Conservation (phyloP, 2,888 invertebrate species). For the Urechis unicinctus region DNA sequence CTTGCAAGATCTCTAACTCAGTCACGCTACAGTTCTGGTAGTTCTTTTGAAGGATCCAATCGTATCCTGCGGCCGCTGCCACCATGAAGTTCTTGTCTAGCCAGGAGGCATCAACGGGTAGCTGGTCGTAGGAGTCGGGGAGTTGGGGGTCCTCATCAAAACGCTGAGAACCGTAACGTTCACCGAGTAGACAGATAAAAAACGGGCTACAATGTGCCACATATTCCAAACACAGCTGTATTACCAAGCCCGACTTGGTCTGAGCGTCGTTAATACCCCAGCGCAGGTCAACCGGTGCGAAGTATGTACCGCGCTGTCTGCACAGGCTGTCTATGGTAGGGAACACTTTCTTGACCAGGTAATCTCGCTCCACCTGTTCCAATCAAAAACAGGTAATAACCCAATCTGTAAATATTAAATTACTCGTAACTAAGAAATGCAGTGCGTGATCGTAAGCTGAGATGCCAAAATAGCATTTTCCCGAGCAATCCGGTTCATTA, state of each 20-base stretch:
- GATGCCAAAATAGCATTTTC: too few species aligned
- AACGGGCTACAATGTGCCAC: conserved; percentile 36
- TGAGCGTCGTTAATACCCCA: conserved; percentile 22
- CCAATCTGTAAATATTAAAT: too few species aligned
- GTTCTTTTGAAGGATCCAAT: conserved; percentile 37
- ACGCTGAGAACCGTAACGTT: conserved; percentile 40
- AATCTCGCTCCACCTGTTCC: conserved; percentile 19
- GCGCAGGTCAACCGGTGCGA: conserved; percentile 36
- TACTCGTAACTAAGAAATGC: not conserved
- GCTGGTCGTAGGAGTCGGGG: conserved; percentile 17
- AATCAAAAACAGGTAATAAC: not conserved
- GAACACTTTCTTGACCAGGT: conserved; percentile 27
- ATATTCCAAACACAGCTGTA: conserved; percentile 27
- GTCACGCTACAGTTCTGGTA: conserved; percentile 38
- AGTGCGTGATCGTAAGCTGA: too few species aligned
- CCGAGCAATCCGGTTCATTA: too few species aligned
- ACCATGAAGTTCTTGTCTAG: conserved; percentile 35
- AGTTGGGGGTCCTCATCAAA: conserved; percentile 23
- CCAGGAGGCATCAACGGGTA: conserved; percentile 26
- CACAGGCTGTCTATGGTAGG: conserved; percentile 34
- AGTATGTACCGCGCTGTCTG: conserved; percentile 30
- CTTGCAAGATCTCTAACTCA: conserved; percentile 44
- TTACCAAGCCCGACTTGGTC: not conserved
- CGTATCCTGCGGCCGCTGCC: conserved; percentile 36
- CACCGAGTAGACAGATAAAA: conserved; percentile 42